These are phyloP conservation scores for Tetranychus piercei DNA, from an alignment of 2,888 invertebrate species.

Conservation along the genomic window DNA sequence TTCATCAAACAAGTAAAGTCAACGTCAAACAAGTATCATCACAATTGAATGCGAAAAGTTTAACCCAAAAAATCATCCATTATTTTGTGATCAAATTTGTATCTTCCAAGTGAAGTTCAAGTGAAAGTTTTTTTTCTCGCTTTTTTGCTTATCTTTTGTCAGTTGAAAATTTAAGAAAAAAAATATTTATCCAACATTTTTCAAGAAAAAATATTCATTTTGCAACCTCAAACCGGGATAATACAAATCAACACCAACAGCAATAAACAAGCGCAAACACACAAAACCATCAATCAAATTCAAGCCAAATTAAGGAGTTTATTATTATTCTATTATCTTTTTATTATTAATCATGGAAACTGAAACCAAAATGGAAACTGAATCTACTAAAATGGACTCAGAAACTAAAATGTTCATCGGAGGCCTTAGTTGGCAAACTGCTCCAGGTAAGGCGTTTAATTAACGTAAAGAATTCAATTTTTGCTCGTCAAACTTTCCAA, in stretches of 20 bases:
- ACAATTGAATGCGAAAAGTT: no score
- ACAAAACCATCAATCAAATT: neutral
- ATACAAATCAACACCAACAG: neutral
- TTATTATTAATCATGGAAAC: neutral
- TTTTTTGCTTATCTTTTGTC: no score
- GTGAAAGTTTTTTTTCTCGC: neutral
- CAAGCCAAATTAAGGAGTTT: neutral
- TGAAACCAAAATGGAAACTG: neutral
- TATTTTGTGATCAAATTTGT: no score
- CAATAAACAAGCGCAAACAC: neutral
- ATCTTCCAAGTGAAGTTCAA: neutral
- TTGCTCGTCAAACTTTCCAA: neutral
- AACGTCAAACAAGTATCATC: no score
- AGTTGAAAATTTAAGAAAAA: no score
- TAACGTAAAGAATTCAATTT: neutral
- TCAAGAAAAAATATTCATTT: no score
- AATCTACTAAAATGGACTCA: neutral
- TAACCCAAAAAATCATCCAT: no score
- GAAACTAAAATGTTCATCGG: slow-evolving; percentile 91
- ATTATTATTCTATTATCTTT: no score
- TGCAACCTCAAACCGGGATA: neutral
- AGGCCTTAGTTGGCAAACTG: slow-evolving; percentile 98
- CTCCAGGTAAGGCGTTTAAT: slow-evolving; percentile 63
- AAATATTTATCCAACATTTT: no score
- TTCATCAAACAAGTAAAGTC: no score